A percentile compares a stretch with the other conserved stretches of the same genome.
phyloP scores from a whole-genome alignment of 2,797 vertebrate genomes.

The Mastacembelus armatus region DNA sequence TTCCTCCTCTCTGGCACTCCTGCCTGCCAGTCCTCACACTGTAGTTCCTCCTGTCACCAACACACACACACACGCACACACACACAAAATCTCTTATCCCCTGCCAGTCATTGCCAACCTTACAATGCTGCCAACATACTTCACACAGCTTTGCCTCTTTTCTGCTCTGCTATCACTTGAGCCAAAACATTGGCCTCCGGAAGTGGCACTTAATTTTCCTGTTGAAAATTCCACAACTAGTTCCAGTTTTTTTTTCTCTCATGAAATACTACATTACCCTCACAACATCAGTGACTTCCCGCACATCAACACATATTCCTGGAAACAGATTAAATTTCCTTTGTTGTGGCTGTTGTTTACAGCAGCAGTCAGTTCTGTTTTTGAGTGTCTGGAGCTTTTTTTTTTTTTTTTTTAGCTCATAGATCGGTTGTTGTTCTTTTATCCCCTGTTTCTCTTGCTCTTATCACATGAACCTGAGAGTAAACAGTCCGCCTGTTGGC shows the following conservation, averaged over 20 bases:
- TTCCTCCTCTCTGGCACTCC: slow-evolving; percentile 51
- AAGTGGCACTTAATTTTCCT: slow-evolving; percentile 21
- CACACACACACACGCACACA: slow-evolving; percentile 13
- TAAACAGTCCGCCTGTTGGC: slow-evolving; percentile 61
- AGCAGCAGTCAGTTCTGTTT: slow-evolving; percentile 54
- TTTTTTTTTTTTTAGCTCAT: no score
- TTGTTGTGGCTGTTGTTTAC: slow-evolving; percentile 77
- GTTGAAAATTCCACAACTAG: slow-evolving; percentile 24
- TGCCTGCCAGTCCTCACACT: slow-evolving; percentile 67
- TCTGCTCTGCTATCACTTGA: slow-evolving; percentile 41
- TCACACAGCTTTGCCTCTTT: slow-evolving; percentile 71
- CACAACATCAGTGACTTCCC: slow-evolving; percentile 16
- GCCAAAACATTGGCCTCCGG: slow-evolving; percentile 38
- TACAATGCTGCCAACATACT: slow-evolving; percentile 78
- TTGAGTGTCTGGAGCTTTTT: slow-evolving; percentile 43
- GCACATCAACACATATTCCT: slow-evolving; percentile 36
- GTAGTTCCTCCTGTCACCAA: slow-evolving; percentile 42
- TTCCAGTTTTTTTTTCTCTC: slow-evolving; percentile 9
- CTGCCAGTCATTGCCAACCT: slow-evolving; percentile 65
- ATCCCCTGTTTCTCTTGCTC: slow-evolving; percentile 9
- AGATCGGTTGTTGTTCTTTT: slow-evolving; percentile 27
- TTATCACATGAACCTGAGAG: slow-evolving; percentile 64
- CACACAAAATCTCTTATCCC: slow-evolving; percentile 48
- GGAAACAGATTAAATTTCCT: slow-evolving; percentile 56
- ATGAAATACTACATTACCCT: slow-evolving; percentile 18